Base-by-base conservation (phyloP, 2,113 vertebrate genomes). In the Dunckerocampus dactyliophorus region DNA sequence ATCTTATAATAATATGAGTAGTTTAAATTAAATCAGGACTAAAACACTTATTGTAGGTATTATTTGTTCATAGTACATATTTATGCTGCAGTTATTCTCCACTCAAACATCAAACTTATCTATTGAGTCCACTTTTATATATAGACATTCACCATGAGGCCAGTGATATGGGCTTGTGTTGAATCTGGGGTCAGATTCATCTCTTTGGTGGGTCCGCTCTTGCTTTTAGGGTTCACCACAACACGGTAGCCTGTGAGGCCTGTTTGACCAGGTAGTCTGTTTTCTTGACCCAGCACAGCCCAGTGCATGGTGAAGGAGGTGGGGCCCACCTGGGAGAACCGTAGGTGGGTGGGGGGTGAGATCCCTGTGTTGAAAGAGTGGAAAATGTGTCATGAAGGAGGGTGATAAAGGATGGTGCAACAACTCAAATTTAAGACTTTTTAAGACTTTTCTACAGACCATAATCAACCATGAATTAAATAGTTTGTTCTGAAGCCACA, bases 181-280 rank as follows among this genome's bases (percentile, higher is more conserved):
- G 92, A 89, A 67, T 98, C 95, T 0, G 96, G 95, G 48, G 94
- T 82, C 72, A 99, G 83, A 73, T 93, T 93, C 63, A 97, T 91
- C 82, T 98, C 95, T 53, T 96, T 96, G 85, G 93, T 93, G 0
- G 97, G 96, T 1, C 95, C 96, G 0, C 89, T 94, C 82, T 95
- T 97, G 67, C 91, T 94, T 82, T 95, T 98, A 15, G 97, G 95
- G 71, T 90, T 97, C 61, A 98, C 91, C 72, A 94, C 87, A 64
- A 98, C 94, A 8, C 94, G 91, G 82, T 97, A 98, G 21, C 96
- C 96, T 0, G 94, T 95, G 67, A 99, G 93, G n/a, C 88, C 76
- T 0, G 59, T 59, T 0, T 72, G 71, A 22, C 79, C 81, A 4
- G 21, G 77, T 0, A 86, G 55, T 15, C 66, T 50, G 60, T 87